Conservation (phyloP, 2,113 vertebrate species). For the Nematolebias whitei region DNA sequence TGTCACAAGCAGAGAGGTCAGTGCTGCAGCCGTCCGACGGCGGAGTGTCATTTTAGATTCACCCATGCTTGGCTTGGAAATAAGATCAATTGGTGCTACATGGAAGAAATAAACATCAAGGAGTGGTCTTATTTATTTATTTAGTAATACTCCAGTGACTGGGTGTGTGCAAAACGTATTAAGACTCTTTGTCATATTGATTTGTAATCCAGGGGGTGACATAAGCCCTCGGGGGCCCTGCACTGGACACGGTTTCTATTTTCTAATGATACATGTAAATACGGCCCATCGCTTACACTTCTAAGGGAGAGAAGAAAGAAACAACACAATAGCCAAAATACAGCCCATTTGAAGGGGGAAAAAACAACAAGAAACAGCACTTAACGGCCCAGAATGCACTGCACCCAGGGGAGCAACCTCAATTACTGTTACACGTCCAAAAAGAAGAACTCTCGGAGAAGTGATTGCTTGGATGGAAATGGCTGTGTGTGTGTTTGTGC, state of each 20-base stretch:
- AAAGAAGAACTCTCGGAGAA: conserved; percentile 84
- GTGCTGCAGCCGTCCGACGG: conserved; percentile 49
- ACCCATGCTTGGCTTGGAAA: conserved; percentile 6
- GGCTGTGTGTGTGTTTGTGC: conserved; percentile 54
- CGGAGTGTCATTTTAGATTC: conserved; percentile 32
- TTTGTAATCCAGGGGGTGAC: conserved; percentile 61
- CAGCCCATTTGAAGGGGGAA: conserved; percentile 76
- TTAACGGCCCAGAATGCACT: conserved; percentile 86
- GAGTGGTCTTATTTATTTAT: conserved; percentile 21
- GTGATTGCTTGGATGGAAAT: conserved; percentile 80
- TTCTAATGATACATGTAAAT: conserved; percentile 78
- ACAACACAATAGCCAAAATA: conserved; percentile 81
- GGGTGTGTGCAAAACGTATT: conserved; percentile 47
- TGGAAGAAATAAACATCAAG: conserved; percentile 16
- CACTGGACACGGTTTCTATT: conserved; percentile 56
- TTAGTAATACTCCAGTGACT: conserved; percentile 51
- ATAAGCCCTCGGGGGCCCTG: conserved; percentile 52
- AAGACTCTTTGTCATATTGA: conserved; percentile 72
- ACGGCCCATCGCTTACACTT: conserved; percentile 66
- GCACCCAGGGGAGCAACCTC: conserved; percentile 84
- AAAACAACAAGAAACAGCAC: conserved; percentile 84
- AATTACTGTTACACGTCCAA: conserved; percentile 84
- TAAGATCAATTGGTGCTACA: not conserved
- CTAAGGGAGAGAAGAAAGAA: conserved; percentile 59
- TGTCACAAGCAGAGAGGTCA: conserved; percentile 64